A percentile compares a stretch with the other conserved stretches of the same genome.
phyloP scores from a whole-genome alignment of 2,797 vertebrate genomes.

The Morelia viridis region DNA sequence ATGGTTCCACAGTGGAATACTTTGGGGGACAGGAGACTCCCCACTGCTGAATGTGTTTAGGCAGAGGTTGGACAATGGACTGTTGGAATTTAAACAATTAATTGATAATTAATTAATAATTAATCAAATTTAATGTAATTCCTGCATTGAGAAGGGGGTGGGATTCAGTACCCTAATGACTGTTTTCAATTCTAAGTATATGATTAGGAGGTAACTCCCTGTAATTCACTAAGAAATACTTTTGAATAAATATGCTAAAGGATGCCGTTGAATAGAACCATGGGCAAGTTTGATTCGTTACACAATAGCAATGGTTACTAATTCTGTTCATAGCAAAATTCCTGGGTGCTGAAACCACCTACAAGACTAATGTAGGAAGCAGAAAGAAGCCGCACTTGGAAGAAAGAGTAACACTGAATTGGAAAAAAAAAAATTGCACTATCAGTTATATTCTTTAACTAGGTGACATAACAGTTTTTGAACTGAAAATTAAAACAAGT shows the following conservation, averaged over 20 bases:
- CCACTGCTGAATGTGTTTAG: not conserved
- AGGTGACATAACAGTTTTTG: not conserved
- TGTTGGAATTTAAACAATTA: not conserved
- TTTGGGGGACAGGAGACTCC: not conserved
- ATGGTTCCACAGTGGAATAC: not conserved
- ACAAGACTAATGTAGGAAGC: not conserved
- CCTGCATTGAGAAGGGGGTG: not conserved
- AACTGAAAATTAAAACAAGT: not conserved
- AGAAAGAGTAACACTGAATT: not conserved
- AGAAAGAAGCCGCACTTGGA: not conserved
- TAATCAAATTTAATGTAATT: not conserved
- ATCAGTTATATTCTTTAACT: not conserved
- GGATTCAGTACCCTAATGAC: not conserved
- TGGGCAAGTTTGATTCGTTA: not conserved
- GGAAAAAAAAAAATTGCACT: not conserved
- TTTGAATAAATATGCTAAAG: not conserved
- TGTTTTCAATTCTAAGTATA: not conserved
- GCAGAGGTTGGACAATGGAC: not conserved
- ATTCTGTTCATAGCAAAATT: not conserved
- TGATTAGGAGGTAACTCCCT: not conserved
- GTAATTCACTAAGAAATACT: not conserved
- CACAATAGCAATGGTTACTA: not conserved
- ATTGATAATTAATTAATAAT: too few relatives aligned
- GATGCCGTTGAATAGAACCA: not conserved
- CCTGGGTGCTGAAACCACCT: not conserved